Evolutionary conservation across 2,797 vertebrate genomes (phyloP).

Genomic region (Hippocampus kuda): DNA sequence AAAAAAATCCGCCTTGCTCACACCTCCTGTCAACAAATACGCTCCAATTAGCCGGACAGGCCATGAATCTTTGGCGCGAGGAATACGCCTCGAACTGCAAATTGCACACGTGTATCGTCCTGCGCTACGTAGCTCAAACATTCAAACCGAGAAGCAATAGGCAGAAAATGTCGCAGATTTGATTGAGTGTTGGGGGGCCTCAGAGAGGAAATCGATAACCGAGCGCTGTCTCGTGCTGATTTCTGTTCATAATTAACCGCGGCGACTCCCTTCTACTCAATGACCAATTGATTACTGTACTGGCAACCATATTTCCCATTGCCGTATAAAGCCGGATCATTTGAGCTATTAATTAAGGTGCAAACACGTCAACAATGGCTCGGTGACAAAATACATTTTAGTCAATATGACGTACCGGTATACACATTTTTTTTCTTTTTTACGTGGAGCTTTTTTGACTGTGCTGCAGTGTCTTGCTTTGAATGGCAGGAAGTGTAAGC

Average conservation of each 20-base stretch:
- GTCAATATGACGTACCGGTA: slow-evolving; percentile 10
- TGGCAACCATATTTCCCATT: slow-evolving; percentile 30
- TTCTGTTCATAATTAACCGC: slow-evolving; percentile 27
- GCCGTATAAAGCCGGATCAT: slow-evolving; percentile 31
- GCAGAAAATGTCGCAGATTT: no score
- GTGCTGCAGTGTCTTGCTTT: neutral
- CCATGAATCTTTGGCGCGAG: neutral
- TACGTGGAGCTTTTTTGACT: neutral
- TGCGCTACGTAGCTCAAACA: neutral
- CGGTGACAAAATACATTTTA: slow-evolving; percentile 13
- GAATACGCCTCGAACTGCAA: neutral
- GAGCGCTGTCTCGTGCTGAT: slow-evolving; percentile 16
- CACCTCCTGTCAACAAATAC: neutral
- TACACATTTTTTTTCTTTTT: neutral
- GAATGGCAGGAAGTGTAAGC: neutral
- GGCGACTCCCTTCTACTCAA: slow-evolving; percentile 25
- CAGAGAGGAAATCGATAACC: slow-evolving; percentile 26
- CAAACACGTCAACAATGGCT: slow-evolving; percentile 41
- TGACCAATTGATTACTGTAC: slow-evolving; percentile 36
- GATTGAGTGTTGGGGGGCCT: neutral
- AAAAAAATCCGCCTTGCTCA: neutral
- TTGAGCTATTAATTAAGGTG: slow-evolving; percentile 17
- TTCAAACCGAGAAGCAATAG: neutral
- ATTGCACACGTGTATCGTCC: neutral
- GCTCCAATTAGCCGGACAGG: neutral